Evolutionary conservation across 2,113 vertebrate genomes (phyloP), one percentile per base, ranked within the genome.

Genomic region (Lathamus discolor): DNA sequence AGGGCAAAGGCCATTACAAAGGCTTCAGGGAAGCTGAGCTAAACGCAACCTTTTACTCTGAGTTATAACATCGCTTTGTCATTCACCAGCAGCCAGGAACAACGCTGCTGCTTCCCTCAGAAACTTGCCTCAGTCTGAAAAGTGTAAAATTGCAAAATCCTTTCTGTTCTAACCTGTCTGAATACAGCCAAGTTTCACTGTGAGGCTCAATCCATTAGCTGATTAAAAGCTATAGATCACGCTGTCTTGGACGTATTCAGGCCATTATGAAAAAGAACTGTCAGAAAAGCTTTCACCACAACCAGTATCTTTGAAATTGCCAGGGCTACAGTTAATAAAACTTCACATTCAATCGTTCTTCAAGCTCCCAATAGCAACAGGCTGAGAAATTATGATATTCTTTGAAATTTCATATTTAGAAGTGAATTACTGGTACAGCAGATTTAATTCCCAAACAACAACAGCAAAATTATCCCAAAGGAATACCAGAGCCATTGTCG

Each of bases 221-320:
- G 97, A 98, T 98, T 97, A 98, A 97, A 98, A 98, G 97, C 96
- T 96, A 97, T 93, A 96, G 95, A 97, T 97, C 97, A 97, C 3
- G 3, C 93, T 95, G 87, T 49, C 95, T 93, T 93, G 69, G 86
- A 97, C 96, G 97, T n/a, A 54, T 94, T 95, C 86, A 93, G 27
- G n/a, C 95, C 97, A 93, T 97, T 93, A 96, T 92, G 96, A 96
- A 97, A 94, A 97, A 94, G 84, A 96, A 76, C 90, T 95, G 92
- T 97, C 96, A 96, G 92, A 95, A 96, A 94, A 95, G 88, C 93
- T 96, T 94, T 92, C 54, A 86, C 84, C 62, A 83, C 92, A 86
- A 96, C 94, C 52, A 39, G 82, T 94, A 93, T 91, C 96, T 97
- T 95, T 91, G 67, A 97, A 96, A 98, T 96, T 96, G 94, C 95